Percentiles rank a stretch among this genome's conserved stretches.
phyloP scores from a whole-genome alignment of 2,113 vertebrate species.

The Lampris megalopsis region DNA sequence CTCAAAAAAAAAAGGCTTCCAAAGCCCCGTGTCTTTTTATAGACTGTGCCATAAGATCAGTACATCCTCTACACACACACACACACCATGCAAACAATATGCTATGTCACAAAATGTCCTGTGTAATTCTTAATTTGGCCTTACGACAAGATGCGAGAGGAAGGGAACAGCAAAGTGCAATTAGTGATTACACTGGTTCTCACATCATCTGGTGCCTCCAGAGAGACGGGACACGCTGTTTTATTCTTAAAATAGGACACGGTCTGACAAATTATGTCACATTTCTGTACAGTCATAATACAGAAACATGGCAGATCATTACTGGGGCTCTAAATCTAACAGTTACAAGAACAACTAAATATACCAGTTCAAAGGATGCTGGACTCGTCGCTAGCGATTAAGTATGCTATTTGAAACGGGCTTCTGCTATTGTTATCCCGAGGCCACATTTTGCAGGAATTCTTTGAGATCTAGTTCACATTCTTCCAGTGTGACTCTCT shows the following conservation, averaged over 20 bases:
- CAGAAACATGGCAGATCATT: constrained; percentile 39
- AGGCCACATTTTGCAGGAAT: too few species aligned
- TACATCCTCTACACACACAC: too few species aligned
- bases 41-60: too few species aligned
- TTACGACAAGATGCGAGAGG: constrained; percentile 23
- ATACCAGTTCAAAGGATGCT: too few species aligned
- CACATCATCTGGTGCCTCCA: constrained; percentile 18
- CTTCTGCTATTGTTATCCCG: too few species aligned
- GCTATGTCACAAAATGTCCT: constrained; percentile 23
- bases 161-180: constrained; percentile 35
- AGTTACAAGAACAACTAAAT: constrained; percentile 5
- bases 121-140: constrained; percentile 10
- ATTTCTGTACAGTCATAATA: constrained; percentile 9
- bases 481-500: too few species aligned
- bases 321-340: constrained; percentile 29
- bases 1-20: too few species aligned
- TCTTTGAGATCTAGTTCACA: too few species aligned
- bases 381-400: too few species aligned
- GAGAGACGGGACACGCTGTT: constrained; percentile 6
- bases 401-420: too few species aligned
- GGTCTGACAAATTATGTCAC: constrained; percentile 8
- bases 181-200: constrained; percentile 23
- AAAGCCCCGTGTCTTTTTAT: too few species aligned
- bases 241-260: constrained; percentile 38
- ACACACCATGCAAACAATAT: constrained; percentile 18